phyloP scores from a whole-genome alignment of 2,797 vertebrate genomes.

The Rhinophrynus dorsalis region DNA sequence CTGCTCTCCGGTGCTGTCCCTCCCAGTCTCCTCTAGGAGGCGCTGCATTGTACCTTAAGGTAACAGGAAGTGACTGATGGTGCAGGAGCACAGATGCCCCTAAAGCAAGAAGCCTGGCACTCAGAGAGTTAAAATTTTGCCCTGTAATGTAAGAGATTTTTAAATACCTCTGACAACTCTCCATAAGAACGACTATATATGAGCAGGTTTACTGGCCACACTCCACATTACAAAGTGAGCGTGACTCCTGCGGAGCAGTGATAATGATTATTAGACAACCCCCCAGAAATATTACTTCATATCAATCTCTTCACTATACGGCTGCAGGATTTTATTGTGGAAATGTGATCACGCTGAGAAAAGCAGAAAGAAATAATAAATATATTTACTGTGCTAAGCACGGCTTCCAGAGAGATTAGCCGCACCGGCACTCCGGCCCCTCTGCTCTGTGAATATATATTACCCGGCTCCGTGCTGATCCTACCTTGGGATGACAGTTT shows the following conservation, averaged over 20 bases:
- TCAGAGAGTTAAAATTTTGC: too few relatives aligned
- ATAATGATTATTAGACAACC: slow-evolving; percentile 10
- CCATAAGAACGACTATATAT: neutral
- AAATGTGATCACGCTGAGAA: neutral
- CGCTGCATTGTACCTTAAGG: too few relatives aligned
- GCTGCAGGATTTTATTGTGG: neutral
- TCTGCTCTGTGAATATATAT: neutral
- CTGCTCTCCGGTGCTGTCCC: slow-evolving; percentile 45
- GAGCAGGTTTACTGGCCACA: neutral
- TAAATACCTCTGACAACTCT: slow-evolving; percentile 11
- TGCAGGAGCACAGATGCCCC: too few relatives aligned
- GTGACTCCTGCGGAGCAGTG: slow-evolving; percentile 4
- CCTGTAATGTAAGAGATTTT: neutral
- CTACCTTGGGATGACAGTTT: neutral
- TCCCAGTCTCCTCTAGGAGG: too few relatives aligned
- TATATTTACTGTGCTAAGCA: neutral
- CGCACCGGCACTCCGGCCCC: neutral
- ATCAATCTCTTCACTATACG: slow-evolving; percentile 23
- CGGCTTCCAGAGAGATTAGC: slow-evolving; percentile 14
- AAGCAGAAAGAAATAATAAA: neutral
- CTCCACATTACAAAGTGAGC: too few relatives aligned
- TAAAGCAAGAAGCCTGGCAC: too few relatives aligned
- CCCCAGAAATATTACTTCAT: slow-evolving; percentile 4
- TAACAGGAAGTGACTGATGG: too few relatives aligned
- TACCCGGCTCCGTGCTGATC: neutral